A percentile compares a stretch with the other conserved stretches of the same genome.
Evolutionary conservation across 2,888 invertebrate species (phyloP).

Genomic region (Corythucha ciliata): DNA sequence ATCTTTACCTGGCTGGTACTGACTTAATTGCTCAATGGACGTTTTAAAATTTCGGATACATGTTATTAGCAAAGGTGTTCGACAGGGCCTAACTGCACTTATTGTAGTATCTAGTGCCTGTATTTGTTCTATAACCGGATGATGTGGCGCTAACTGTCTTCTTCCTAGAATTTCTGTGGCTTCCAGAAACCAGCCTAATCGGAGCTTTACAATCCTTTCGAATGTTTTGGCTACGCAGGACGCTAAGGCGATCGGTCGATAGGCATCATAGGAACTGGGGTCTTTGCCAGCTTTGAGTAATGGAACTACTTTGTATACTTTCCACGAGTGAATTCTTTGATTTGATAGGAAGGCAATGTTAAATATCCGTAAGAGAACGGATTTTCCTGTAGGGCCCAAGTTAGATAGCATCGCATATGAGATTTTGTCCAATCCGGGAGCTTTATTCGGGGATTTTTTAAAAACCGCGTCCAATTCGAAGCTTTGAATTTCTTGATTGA

Average conservation of each 20-base stretch:
- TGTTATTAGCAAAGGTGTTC: too few species aligned
- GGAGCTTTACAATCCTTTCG: conserved; percentile 26
- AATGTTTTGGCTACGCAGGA: conserved; percentile 28
- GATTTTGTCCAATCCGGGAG: not conserved
- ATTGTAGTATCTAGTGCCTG: too few species aligned
- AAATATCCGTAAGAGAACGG: conserved; percentile 3
- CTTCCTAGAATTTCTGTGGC: conserved; percentile 12
- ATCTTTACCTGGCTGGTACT: too few species aligned
- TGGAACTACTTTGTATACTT: conserved; percentile 24
- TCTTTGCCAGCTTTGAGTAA: conserved; percentile 26
- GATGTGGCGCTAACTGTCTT: too few species aligned
- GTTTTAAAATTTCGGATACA: too few species aligned
- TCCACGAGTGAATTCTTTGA: conserved; percentile 26
- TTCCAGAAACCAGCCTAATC: conserved; percentile 29
- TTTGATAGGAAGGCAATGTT: conserved; percentile 16
- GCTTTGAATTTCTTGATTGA: too few species aligned
- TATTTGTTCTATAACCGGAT: too few species aligned
- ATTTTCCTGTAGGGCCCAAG: not conserved
- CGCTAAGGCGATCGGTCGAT: conserved; percentile 29
- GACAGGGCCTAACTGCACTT: too few species aligned
- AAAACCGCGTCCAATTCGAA: not conserved
- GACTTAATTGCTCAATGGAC: too few species aligned
- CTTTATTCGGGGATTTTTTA: not conserved
- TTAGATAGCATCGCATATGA: conserved; percentile 8
- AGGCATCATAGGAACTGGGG: conserved; percentile 15